A percentile compares a stretch with the other conserved stretches of the same genome.
Conservation (phyloP, 1,140 invertebrate species). For the Apis dorsata region DNA sequence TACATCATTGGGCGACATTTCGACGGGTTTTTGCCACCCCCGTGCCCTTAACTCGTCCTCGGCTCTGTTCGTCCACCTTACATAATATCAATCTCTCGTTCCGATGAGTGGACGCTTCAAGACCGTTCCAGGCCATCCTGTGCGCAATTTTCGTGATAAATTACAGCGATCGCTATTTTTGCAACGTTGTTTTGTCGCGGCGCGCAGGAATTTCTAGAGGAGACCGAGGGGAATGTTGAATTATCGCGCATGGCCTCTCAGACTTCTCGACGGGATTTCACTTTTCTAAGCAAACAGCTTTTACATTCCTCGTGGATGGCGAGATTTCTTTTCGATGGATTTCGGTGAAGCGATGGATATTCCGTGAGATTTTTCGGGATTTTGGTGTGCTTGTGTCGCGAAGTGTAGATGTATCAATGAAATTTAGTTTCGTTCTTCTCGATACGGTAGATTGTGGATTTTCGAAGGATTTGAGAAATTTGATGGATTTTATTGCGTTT, state of each 20-base stretch:
- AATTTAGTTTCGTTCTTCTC: not conserved
- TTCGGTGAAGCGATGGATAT: not conserved
- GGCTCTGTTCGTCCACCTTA: constrained; percentile 8
- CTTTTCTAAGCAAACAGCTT: not conserved
- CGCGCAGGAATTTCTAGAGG: constrained; percentile 7
- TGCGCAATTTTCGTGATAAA: constrained; percentile 29
- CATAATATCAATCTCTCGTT: constrained; percentile 24
- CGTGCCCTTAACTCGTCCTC: not conserved
- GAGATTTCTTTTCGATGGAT: not conserved
- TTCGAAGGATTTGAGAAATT: not conserved
- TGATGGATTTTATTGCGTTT: not conserved
- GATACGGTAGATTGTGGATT: not conserved
- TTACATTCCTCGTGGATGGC: not conserved
- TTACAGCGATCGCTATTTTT: constrained; percentile 14
- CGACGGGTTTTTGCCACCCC: not conserved
- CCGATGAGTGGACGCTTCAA: not conserved
- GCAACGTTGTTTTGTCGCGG: constrained; percentile 1
- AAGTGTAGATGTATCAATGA: not conserved
- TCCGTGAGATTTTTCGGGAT: not conserved
- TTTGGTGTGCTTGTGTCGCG: not conserved
- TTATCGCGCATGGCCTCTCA: not conserved
- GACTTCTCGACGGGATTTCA: not conserved
- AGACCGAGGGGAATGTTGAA: not conserved
- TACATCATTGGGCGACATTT: not conserved
- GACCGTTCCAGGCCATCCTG: not conserved